These are phyloP conservation scores for Tortricodes alternella DNA, from an alignment of 2,888 invertebrate genomes.

Conservation along the genomic window DNA sequence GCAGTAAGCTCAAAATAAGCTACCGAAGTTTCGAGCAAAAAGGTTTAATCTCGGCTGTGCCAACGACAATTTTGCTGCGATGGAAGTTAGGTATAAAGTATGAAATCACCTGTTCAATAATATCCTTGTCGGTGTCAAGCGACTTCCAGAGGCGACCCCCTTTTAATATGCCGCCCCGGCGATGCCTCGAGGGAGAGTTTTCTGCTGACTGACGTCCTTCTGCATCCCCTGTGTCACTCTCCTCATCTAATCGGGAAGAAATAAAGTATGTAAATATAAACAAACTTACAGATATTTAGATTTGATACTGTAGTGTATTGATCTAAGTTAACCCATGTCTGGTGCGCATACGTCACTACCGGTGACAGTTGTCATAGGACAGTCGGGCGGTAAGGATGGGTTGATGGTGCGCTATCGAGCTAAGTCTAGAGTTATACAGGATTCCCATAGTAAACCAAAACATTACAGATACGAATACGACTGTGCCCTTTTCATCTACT, in stretches of 20 bases:
- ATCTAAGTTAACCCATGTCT: constrained; percentile 7
- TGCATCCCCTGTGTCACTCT: constrained; percentile 65
- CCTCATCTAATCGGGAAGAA: constrained; percentile 58
- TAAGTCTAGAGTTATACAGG: too few species aligned
- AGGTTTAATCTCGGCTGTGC: neutral
- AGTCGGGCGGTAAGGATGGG: too few species aligned
- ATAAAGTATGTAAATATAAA: constrained; percentile 9
- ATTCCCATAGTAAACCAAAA: too few species aligned
- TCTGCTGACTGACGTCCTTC: constrained; percentile 70
- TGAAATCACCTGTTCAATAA: constrained; percentile 75
- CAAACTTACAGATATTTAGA: neutral
- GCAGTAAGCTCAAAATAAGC: neutral
- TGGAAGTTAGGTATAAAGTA: neutral
- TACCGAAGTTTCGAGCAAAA: neutral
- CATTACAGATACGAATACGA: too few species aligned
- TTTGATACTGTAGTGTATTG: neutral
- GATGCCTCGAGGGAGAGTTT: constrained; percentile 83
- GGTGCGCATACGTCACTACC: too few species aligned
- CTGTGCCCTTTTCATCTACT: too few species aligned
- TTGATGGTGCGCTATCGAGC: too few species aligned
- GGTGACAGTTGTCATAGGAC: too few species aligned
- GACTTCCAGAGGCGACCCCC: constrained; percentile 90
- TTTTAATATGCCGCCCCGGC: constrained; percentile 88
- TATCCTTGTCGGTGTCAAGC: constrained; percentile 69
- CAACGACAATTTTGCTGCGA: neutral